Evolutionary conservation across 2,113 vertebrate genomes (phyloP).

Genomic region (Larimichthys crocea): DNA sequence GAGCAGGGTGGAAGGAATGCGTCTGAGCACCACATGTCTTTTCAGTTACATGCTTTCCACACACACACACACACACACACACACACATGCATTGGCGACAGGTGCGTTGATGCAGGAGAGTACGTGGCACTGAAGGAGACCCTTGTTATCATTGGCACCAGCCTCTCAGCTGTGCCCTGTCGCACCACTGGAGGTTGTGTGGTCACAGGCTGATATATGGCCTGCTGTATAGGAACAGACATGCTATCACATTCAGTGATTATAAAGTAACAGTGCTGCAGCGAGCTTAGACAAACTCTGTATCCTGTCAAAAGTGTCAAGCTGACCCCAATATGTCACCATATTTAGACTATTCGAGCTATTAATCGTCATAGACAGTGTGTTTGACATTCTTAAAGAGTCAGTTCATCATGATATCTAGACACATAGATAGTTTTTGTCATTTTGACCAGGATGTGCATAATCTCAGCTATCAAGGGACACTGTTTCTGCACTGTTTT

Average conservation of each 20-base stretch:
- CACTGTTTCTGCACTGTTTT: slow-evolving; percentile 17
- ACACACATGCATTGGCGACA: slow-evolving; percentile 50
- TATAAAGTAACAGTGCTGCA: slow-evolving; percentile 2
- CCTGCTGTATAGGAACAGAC: slow-evolving; percentile 50
- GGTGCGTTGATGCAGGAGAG: slow-evolving; percentile 63
- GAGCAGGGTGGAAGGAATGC: slow-evolving; percentile 69
- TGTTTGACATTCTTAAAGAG: neutral
- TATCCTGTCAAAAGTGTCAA: slow-evolving; percentile 28
- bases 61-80: slow-evolving; percentile 13
- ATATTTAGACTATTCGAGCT: slow-evolving; percentile 8
- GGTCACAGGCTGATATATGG: slow-evolving; percentile 68
- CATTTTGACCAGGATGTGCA: neutral
- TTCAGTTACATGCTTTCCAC: slow-evolving; percentile 49
- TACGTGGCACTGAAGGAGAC: slow-evolving; percentile 44
- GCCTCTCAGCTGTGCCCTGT: slow-evolving; percentile 58
- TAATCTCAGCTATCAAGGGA: slow-evolving; percentile 21
- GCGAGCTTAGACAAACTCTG: slow-evolving; percentile 34
- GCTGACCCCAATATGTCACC: slow-evolving; percentile 40
- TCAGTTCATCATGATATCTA: neutral
- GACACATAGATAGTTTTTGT: neutral
- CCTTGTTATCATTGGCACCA: slow-evolving; percentile 67
- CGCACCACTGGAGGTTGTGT: slow-evolving; percentile 56
- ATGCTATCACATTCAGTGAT: slow-evolving; percentile 47
- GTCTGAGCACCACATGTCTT: slow-evolving; percentile 66
- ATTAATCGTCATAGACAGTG: slow-evolving; percentile 3